Evolutionary conservation across 1,140 invertebrate genomes (phyloP).

Genomic region (Drosophila punjabiensis): DNA sequence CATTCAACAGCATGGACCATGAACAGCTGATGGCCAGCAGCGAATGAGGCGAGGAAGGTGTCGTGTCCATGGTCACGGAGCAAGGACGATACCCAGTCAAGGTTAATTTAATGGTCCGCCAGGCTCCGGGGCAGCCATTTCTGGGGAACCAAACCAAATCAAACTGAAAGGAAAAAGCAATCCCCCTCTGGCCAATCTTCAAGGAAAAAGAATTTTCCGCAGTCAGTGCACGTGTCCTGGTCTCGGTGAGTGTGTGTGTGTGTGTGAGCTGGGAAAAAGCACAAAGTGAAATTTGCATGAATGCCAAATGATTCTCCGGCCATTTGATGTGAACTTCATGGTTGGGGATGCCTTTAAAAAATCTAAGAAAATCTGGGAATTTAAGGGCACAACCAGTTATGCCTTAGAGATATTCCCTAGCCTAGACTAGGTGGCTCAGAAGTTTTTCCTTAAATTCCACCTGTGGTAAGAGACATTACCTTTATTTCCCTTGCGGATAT

Average conservation of each 20-base stretch:
- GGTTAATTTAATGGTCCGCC: conserved; percentile 41
- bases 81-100: conserved; percentile 24
- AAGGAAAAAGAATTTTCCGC: conserved; percentile 27
- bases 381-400: not conserved
- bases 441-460: not conserved
- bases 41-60: conserved; percentile 31
- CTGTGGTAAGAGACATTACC: not conserved
- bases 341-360: conserved; percentile 3
- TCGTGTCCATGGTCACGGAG: conserved; percentile 23
- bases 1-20: conserved; percentile 39
- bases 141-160: conserved; percentile 2
- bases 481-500: not conserved
- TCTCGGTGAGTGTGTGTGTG: conserved; percentile 9
- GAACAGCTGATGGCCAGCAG: conserved; percentile 30
- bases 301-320: conserved; percentile 26
- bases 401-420: too few relatives aligned
- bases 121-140: conserved; percentile 10
- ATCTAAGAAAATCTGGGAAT: not conserved
- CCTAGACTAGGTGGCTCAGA: not conserved
- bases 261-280: conserved; percentile 14
- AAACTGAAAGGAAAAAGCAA: conserved; percentile 10
- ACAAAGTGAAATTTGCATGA: conserved; percentile 60
- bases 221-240: conserved; percentile 26
- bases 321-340: conserved; percentile 6
- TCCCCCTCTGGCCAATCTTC: conserved; percentile 15